Evolutionary conservation across 2,797 vertebrate species (phyloP).

Genomic region (Melopsittacus undulatus): DNA sequence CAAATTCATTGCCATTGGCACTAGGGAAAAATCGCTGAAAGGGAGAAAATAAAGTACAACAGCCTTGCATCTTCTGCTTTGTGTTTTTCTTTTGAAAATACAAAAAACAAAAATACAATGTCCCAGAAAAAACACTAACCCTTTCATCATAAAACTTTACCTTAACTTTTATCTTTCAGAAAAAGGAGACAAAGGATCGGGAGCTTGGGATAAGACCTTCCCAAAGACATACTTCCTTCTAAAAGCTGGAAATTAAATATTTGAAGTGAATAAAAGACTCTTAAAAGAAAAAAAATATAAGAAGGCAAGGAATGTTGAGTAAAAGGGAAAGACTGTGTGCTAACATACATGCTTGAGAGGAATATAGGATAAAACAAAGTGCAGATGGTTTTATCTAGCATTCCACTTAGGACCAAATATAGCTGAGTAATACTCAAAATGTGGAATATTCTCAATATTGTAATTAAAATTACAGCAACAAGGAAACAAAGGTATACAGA

Average conservation of each 20-base stretch:
- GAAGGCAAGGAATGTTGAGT: not conserved
- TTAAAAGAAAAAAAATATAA: not conserved
- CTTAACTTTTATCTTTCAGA: not conserved
- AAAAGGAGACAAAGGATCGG: not conserved
- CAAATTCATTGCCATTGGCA: not conserved
- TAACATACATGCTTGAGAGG: not conserved
- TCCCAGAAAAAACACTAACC: not conserved
- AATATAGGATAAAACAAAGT: not conserved
- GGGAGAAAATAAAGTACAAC: not conserved
- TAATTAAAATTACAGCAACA: not conserved
- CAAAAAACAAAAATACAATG: not conserved
- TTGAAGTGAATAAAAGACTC: not conserved
- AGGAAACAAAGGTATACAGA: slow-evolving; percentile 1
- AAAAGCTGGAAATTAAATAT: not conserved
- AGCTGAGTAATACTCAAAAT: not conserved
- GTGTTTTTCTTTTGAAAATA: not conserved
- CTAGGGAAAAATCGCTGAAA: not conserved
- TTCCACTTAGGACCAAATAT: not conserved
- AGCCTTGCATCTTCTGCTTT: not conserved
- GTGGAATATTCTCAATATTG: not conserved
- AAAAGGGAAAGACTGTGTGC: not conserved
- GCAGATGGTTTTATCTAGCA: not conserved
- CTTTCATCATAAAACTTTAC: not conserved
- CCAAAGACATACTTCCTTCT: not conserved
- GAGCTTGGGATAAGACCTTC: not conserved